These are phyloP conservation scores for Porites lobata DNA, from an alignment of 92 coral and sea anemone species.

Conservation along the genomic window DNA sequence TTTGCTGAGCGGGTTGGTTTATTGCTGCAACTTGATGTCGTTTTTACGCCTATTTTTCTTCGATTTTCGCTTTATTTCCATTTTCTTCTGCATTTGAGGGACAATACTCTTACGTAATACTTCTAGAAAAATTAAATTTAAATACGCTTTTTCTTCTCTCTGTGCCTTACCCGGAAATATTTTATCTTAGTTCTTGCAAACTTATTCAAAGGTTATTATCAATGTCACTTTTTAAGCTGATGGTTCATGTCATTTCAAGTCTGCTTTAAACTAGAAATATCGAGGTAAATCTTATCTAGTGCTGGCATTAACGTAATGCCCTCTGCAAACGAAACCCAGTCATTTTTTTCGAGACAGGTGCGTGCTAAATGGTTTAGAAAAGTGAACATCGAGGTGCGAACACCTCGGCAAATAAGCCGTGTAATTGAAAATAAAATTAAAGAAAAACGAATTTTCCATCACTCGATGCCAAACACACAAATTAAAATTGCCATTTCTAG, in stretches of 20 bases:
- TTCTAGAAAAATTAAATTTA: slow-evolving; percentile 21
- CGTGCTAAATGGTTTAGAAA: slow-evolving; percentile 16
- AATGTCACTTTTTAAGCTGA: slow-evolving; percentile 28
- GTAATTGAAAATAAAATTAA: slow-evolving; percentile 45
- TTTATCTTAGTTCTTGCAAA: slow-evolving; percentile 5
- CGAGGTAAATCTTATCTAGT: slow-evolving; percentile 44
- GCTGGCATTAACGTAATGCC: slow-evolving; percentile 46
- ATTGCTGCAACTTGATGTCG: neutral
- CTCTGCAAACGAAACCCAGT: slow-evolving; percentile 39
- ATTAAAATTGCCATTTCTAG: slow-evolving; percentile 35
- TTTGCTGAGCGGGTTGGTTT: neutral
- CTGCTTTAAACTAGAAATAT: slow-evolving; percentile 22
- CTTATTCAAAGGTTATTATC: slow-evolving; percentile 9
- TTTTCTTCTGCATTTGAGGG: neutral
- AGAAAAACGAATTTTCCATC: slow-evolving; percentile 51
- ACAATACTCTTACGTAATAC: neutral
- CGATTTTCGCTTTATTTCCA: too few species aligned
- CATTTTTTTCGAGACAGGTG: slow-evolving; percentile 16
- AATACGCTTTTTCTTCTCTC: slow-evolving; percentile 2
- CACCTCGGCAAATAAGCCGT: slow-evolving; percentile 31
- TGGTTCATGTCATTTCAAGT: slow-evolving; percentile 16
- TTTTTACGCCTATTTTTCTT: too few species aligned
- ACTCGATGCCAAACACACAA: slow-evolving; percentile 35
- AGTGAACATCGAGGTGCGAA: slow-evolving; percentile 37
- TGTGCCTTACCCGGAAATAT: slow-evolving; percentile 19